Evolutionary conservation across 1,140 invertebrate species (phyloP).

Genomic region (Bombyx mandarina): DNA sequence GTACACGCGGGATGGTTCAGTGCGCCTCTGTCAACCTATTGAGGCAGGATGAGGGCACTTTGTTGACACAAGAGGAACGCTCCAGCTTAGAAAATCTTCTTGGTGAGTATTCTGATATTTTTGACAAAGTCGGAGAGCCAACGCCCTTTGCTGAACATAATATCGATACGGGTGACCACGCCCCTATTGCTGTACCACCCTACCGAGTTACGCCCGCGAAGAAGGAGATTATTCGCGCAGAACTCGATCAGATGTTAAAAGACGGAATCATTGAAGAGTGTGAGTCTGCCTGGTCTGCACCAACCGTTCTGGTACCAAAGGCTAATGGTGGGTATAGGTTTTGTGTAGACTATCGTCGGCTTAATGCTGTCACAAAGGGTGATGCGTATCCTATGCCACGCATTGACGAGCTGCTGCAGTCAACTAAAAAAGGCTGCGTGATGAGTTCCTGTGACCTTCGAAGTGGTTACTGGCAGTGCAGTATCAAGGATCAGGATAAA

Average conservation of each 20-base stretch:
- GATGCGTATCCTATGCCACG: conserved; percentile 65
- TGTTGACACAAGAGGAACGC: neutral
- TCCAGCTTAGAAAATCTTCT: conserved; percentile 3
- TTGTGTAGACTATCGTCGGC: conserved; percentile 37
- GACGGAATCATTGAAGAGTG: conserved; percentile 49
- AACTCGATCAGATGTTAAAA: neutral
- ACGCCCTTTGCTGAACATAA: conserved; percentile 19
- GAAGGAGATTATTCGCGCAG: neutral
- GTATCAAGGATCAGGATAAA: conserved; percentile 39
- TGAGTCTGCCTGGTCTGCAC: conserved; percentile 57
- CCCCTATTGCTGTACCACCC: conserved; percentile 2
- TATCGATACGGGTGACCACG: conserved; percentile 18
- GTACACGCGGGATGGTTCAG: neutral
- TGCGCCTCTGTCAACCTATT: conserved; percentile 6
- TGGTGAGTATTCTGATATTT: conserved; percentile 8
- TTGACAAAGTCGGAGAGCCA: conserved; percentile 5
- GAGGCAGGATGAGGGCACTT: neutral
- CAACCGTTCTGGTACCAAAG: conserved; percentile 68
- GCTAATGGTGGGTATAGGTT: conserved; percentile 23
- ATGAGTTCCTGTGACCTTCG: conserved; percentile 62
- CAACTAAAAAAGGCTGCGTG: conserved; percentile 30
- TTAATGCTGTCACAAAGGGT: conserved; percentile 11
- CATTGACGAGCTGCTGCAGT: conserved; percentile 61
- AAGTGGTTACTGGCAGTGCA: conserved; percentile 59
- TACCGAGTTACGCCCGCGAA: conserved; percentile 6